Conservation (phyloP, 2,113 vertebrate genomes). For the Oxyura jamaicensis region DNA sequence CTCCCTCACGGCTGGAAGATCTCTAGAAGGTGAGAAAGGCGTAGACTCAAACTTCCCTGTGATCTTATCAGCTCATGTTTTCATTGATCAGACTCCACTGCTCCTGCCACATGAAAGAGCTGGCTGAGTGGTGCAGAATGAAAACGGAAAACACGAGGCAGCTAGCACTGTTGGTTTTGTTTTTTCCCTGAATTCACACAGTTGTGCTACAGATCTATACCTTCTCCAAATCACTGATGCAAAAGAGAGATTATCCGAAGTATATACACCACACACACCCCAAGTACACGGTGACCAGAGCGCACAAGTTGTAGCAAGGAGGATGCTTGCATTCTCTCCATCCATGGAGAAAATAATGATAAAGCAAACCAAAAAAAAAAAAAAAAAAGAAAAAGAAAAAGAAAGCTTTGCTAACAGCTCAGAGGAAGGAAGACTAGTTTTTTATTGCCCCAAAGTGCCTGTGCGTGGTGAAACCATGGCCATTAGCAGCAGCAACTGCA, state of each 20-base stretch:
- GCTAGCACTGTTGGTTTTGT: not conserved
- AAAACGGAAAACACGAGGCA: not conserved
- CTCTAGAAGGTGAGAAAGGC: not conserved
- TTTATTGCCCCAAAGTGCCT: conserved; percentile 16
- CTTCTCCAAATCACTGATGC: not conserved
- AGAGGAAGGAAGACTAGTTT: not conserved
- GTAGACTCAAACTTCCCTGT: not conserved
- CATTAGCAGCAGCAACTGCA: not conserved
- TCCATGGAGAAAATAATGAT: not conserved
- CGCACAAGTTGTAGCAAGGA: not conserved
- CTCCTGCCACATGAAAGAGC: not conserved
- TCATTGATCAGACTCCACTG: not conserved
- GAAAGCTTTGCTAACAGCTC: not conserved
- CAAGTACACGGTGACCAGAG: not conserved
- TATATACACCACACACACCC: accelerated
- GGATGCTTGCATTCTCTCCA: not conserved
- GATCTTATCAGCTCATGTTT: not conserved
- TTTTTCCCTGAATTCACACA: not conserved
- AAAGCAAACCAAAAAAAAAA: not conserved
- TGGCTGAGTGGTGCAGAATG: not conserved
- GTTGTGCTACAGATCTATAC: not conserved
- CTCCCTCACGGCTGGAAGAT: not conserved
- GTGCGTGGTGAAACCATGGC: not conserved
- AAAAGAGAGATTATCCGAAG: not conserved
- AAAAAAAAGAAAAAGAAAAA: not conserved